These are phyloP conservation scores for Chinchilla lanigera DNA, from an alignment of 2,113 vertebrate species.

Conservation along the genomic window DNA sequence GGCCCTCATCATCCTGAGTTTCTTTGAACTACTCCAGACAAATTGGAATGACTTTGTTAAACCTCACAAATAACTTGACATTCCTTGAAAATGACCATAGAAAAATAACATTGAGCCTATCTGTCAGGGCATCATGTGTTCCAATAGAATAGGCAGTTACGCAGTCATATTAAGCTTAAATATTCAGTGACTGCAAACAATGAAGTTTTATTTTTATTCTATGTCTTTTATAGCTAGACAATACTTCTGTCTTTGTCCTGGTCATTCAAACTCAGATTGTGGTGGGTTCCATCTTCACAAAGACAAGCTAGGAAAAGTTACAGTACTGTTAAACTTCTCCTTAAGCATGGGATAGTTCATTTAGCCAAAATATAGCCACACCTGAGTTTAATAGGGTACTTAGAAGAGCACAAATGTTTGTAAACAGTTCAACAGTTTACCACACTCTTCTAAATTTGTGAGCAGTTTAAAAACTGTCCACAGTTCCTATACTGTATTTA, in stretches of 20 bases:
- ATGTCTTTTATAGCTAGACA: background rate
- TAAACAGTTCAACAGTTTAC: background rate
- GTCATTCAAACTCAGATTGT: background rate
- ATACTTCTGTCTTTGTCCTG: background rate
- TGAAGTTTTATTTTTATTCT: background rate
- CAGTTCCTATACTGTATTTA: background rate
- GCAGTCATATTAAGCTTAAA: background rate
- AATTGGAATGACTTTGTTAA: conserved; percentile 2
- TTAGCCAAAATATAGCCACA: background rate
- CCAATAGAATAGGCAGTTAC: background rate
- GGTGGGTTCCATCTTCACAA: background rate
- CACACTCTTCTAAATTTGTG: background rate
- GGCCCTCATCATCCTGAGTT: background rate
- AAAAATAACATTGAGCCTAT: background rate
- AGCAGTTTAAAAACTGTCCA: background rate
- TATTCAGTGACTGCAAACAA: background rate
- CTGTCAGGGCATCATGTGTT: background rate
- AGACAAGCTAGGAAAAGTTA: background rate
- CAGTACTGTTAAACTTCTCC: background rate
- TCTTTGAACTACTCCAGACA: background rate
- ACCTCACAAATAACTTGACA: background rate
- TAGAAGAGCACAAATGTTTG: background rate
- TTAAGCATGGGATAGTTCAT: background rate
- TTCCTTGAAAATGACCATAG: background rate
- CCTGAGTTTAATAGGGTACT: background rate